These are phyloP conservation scores for Hypselothyrea guttata DNA, from an alignment of 2,888 invertebrate species.

Conservation along the genomic window DNA sequence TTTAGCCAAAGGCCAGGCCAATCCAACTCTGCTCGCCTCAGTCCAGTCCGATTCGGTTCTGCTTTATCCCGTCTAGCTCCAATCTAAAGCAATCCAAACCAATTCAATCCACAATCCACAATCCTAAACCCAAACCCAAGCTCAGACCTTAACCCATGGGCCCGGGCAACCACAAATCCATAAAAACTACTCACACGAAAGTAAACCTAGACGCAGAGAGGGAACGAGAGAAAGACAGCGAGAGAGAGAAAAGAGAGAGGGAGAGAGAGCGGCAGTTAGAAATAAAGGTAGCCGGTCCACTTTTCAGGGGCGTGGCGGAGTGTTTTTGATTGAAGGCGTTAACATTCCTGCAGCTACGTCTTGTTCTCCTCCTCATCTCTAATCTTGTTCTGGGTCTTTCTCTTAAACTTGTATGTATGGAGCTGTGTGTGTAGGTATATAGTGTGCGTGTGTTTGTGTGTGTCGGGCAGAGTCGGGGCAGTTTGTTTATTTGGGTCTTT, in stretches of 20 bases:
- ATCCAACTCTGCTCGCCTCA: too few relatives aligned
- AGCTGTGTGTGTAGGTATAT: too few relatives aligned
- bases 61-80: neutral
- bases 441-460: neutral
- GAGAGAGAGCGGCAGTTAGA: neutral
- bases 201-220: neutral
- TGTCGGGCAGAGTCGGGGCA: neutral
- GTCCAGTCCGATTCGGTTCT: too few relatives aligned
- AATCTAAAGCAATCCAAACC: neutral
- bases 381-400: too few relatives aligned
- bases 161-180: slow-evolving; percentile 9
- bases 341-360: neutral
- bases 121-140: too few relatives aligned
- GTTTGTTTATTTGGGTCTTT: neutral
- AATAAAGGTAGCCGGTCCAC: neutral
- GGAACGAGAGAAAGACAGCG: too few relatives aligned
- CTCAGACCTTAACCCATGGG: neutral
- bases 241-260: too few relatives aligned
- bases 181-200: slow-evolving; percentile 39
- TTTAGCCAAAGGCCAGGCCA: slow-evolving; percentile 2
- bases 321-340: slow-evolving; percentile 9
- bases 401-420: neutral
- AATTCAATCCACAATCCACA: neutral
- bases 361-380: neutral
- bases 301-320: slow-evolving; percentile 2